A percentile compares a stretch with the other conserved stretches of the same genome.
These are phyloP conservation scores for Brachypteracias leptosomus DNA, from an alignment of 2,113 vertebrate species.

Conservation along the genomic window DNA sequence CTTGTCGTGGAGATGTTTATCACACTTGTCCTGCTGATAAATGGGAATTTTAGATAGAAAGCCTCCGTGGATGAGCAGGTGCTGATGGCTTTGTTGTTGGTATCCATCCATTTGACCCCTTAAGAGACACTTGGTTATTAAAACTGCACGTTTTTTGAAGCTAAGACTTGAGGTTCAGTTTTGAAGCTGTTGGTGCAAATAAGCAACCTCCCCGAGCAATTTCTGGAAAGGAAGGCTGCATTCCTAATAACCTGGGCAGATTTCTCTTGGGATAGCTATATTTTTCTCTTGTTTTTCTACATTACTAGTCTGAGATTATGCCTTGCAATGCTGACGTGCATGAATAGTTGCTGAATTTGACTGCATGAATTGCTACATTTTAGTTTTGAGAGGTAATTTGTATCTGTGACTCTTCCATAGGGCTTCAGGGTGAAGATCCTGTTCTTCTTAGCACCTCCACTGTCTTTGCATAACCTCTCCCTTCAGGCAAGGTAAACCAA, in stretches of 20 bases:
- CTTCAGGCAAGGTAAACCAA: background rate
- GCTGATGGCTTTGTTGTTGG: background rate
- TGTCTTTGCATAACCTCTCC: background rate
- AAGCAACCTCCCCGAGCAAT: background rate
- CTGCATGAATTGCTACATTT: background rate
- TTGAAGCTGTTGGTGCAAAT: background rate
- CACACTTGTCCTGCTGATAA: background rate
- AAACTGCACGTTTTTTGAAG: background rate
- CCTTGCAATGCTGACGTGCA: background rate
- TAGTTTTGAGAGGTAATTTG: background rate
- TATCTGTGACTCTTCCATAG: background rate
- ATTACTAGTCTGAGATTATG: background rate
- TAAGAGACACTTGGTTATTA: background rate
- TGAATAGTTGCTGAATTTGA: background rate
- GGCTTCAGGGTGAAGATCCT: background rate
- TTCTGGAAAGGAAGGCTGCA: background rate
- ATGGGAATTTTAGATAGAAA: background rate
- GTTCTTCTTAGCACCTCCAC: background rate
- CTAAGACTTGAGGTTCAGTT: background rate
- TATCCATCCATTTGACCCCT: background rate
- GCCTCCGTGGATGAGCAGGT: background rate
- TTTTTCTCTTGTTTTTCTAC: background rate
- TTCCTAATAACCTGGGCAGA: background rate
- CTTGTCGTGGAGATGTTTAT: background rate
- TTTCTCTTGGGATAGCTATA: background rate